A percentile compares a stretch with the other conserved stretches of the same genome.
These are phyloP conservation scores for Drosophila testacea DNA, from an alignment of 2,888 invertebrate genomes.

Conservation along the genomic window DNA sequence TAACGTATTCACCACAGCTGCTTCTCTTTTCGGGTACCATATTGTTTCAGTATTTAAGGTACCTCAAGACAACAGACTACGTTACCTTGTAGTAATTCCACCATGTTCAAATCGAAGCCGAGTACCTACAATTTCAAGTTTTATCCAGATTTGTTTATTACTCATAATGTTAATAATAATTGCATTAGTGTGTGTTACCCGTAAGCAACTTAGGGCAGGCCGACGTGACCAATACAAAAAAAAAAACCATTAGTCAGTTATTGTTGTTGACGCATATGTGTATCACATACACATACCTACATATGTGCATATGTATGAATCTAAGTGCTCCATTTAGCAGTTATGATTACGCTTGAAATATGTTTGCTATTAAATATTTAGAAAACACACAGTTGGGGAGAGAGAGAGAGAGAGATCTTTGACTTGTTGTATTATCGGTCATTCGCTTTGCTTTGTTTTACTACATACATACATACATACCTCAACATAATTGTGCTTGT, in stretches of 20 bases:
- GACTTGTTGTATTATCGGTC: slow-evolving; percentile 60
- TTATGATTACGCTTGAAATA: slow-evolving; percentile 22
- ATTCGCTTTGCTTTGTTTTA: slow-evolving; percentile 71
- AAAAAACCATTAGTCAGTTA: slow-evolving; percentile 21
- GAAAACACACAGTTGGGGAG: slow-evolving; percentile 7
- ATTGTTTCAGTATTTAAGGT: too few relatives aligned
- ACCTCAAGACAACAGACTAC: too few relatives aligned
- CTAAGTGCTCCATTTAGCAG: slow-evolving; percentile 21
- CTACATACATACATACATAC: slow-evolving; percentile 29
- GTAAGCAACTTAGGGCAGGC: slow-evolving; percentile 37
- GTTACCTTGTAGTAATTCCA: too few relatives aligned
- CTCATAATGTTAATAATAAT: slow-evolving; percentile 65
- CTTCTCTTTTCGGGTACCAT: too few relatives aligned
- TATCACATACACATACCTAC: not conserved
- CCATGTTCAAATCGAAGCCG: slow-evolving; percentile 6
- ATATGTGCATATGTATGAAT: not conserved
- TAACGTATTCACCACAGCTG: too few relatives aligned
- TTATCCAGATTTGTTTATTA: slow-evolving; percentile 70
- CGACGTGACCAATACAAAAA: slow-evolving; percentile 36
- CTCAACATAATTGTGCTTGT: slow-evolving; percentile 66
- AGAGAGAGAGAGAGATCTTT: slow-evolving; percentile 54
- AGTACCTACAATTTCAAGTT: slow-evolving; percentile 44
- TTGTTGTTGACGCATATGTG: slow-evolving; percentile 24
- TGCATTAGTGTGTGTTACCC: slow-evolving; percentile 35
- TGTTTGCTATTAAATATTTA: slow-evolving; percentile 30